phyloP scores from a whole-genome alignment of 92 coral and sea anemone genomes.

The Micromussa lordhowensis region DNA sequence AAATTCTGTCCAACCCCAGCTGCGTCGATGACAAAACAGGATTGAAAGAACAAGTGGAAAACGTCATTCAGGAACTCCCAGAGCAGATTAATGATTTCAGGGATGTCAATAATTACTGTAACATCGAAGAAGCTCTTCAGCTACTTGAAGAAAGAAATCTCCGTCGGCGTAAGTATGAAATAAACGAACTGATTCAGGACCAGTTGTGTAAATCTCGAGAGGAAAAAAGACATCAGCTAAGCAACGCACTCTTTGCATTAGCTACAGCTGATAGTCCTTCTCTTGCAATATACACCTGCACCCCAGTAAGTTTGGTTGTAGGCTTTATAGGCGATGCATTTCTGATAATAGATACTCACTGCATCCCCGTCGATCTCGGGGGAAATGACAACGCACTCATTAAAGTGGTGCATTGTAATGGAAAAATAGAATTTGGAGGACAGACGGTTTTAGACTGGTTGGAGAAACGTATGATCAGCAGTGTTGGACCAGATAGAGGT shows the following conservation, averaged over 20 bases:
- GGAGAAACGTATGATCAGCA: slow-evolving; percentile 13
- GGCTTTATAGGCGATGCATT: slow-evolving; percentile 34
- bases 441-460: slow-evolving; percentile 31
- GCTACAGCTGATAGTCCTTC: slow-evolving; percentile 17
- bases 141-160: slow-evolving; percentile 25
- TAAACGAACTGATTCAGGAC: slow-evolving; percentile 20
- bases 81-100: slow-evolving; percentile 32
- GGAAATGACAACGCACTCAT: slow-evolving; percentile 61
- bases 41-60: slow-evolving; percentile 17
- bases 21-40: not conserved
- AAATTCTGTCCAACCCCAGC: slow-evolving; percentile 8
- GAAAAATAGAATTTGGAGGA: slow-evolving; percentile 21
- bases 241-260: slow-evolving; percentile 31
- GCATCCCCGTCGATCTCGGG: slow-evolving; percentile 37
- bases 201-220: slow-evolving; percentile 53
- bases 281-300: slow-evolving; percentile 44
- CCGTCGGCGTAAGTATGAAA: not conserved
- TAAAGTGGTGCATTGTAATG: slow-evolving; percentile 44
- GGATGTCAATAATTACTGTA: slow-evolving; percentile 9
- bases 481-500: not conserved
- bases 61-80: slow-evolving; percentile 24
- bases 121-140: slow-evolving; percentile 39
- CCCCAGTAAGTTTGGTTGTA: slow-evolving; percentile 47
- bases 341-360: slow-evolving; percentile 53
- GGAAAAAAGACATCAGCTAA: slow-evolving; percentile 10